phyloP scores from a whole-genome alignment of 2,888 invertebrate species.

The Pseudococcus longispinus region DNA sequence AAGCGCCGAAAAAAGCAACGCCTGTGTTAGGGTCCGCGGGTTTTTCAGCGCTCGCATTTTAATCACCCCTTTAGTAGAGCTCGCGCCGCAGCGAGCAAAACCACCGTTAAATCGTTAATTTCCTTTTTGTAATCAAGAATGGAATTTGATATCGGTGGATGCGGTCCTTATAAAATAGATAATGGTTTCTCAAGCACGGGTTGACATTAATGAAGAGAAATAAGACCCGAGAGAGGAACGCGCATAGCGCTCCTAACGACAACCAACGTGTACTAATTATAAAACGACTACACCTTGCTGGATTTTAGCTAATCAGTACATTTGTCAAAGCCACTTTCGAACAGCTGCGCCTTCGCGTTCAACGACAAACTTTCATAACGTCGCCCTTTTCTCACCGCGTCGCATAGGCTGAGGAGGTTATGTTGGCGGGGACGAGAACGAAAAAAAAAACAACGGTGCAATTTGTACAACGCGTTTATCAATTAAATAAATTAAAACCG shows the following conservation, averaged over 20 bases:
- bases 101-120: slow-evolving; percentile 55
- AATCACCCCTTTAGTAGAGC: slow-evolving; percentile 37
- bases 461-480: slow-evolving; percentile 53
- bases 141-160: slow-evolving; percentile 55
- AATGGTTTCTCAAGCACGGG: slow-evolving; percentile 55
- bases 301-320: slow-evolving; percentile 56
- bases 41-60: not conserved
- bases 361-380: slow-evolving; percentile 28
- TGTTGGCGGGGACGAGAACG: not conserved
- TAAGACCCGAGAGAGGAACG: slow-evolving; percentile 54
- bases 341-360: slow-evolving; percentile 45
- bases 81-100: slow-evolving; percentile 12
- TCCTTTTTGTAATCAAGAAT: slow-evolving; percentile 56
- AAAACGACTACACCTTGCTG: slow-evolving; percentile 52
- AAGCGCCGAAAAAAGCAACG: not conserved
- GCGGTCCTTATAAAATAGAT: slow-evolving; percentile 55
- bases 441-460: slow-evolving; percentile 36
- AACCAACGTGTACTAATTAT: slow-evolving; percentile 55
- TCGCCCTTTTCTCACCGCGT: not conserved
- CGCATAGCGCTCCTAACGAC: slow-evolving; percentile 52
- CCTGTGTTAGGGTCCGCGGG: not conserved
- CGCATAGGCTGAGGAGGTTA: not conserved
- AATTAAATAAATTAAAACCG: slow-evolving; percentile 54
- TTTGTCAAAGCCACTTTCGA: slow-evolving; percentile 55
- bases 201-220: slow-evolving; percentile 56